These are phyloP conservation scores for Rotaria macrura DNA, from an alignment of 2,888 invertebrate genomes.

Conservation along the genomic window DNA sequence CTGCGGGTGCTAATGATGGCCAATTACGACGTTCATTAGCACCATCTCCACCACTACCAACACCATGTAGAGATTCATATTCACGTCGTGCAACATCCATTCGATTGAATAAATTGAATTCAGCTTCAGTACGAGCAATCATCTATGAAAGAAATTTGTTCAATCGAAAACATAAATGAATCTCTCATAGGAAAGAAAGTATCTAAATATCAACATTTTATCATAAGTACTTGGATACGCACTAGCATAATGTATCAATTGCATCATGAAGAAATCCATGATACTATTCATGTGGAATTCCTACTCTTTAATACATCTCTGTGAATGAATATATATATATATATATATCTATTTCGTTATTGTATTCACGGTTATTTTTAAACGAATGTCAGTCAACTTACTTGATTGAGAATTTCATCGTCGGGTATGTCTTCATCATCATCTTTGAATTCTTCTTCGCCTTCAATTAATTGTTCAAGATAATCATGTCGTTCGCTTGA, in stretches of 20 bases:
- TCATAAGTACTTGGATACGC: too few relatives aligned
- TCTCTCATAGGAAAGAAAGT: too few relatives aligned
- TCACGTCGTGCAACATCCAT: slow-evolving; percentile 78
- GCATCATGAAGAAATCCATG: too few relatives aligned
- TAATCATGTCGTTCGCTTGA: slow-evolving; percentile 90
- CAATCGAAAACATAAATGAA: too few relatives aligned
- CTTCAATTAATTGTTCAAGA: slow-evolving; percentile 70
- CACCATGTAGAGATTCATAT: slow-evolving; percentile 20
- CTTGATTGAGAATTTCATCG: slow-evolving; percentile 91
- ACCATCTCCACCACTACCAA: slow-evolving; percentile 1
- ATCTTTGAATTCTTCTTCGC: slow-evolving; percentile 60
- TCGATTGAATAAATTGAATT: slow-evolving; percentile 69
- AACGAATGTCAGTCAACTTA: background rate
- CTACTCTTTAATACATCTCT: too few relatives aligned
- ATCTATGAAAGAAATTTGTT: slow-evolving; percentile 52
- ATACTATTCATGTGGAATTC: too few relatives aligned
- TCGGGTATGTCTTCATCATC: slow-evolving; percentile 93
- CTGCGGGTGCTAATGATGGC: background rate
- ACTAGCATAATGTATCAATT: too few relatives aligned
- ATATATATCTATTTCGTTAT: too few relatives aligned
- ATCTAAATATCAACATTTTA: too few relatives aligned
- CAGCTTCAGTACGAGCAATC: slow-evolving; percentile 87
- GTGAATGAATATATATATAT: too few relatives aligned
- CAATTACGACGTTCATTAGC: background rate
- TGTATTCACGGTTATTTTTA: too few relatives aligned